Evolutionary conservation across 1,140 invertebrate species (phyloP).

Genomic region (Leptestheria dahalacensis): DNA sequence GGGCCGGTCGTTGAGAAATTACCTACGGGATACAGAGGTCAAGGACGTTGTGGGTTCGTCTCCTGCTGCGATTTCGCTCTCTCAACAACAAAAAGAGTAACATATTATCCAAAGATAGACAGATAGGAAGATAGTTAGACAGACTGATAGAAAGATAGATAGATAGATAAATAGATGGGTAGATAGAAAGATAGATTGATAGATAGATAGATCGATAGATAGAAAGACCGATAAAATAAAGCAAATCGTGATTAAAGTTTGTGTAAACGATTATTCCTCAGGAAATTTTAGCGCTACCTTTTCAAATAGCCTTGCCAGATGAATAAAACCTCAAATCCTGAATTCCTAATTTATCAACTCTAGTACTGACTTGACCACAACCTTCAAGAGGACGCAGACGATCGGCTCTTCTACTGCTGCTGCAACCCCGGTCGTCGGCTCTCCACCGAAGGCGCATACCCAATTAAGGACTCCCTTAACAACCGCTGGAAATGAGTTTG

Average conservation of each 20-base stretch:
- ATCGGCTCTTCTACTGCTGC: background rate
- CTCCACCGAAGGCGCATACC: background rate
- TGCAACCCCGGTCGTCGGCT: background rate
- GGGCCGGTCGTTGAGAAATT: too few relatives aligned
- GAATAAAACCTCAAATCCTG: background rate
- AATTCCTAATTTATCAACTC: background rate
- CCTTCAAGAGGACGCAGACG: background rate
- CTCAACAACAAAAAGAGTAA: slow-evolving; percentile 39
- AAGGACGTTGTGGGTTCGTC: too few relatives aligned
- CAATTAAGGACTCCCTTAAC: background rate
- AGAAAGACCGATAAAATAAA: slow-evolving; percentile 20
- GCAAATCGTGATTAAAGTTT: slow-evolving; percentile 1
- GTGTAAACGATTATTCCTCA: slow-evolving; percentile 3
- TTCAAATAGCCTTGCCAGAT: background rate
- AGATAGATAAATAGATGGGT: too few relatives aligned
- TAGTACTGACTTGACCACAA: background rate
- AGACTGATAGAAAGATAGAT: too few relatives aligned
- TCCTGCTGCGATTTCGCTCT: slow-evolving; percentile 51
- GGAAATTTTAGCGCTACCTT: background rate
- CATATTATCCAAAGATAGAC: slow-evolving; percentile 22
- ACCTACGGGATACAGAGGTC: too few relatives aligned
- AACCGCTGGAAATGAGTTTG: background rate
- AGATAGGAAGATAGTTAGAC: too few relatives aligned
- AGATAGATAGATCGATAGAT: slow-evolving; percentile 45
- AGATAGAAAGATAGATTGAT: slow-evolving; percentile 33